These are phyloP conservation scores for Lycopodina hypogea DNA, from an alignment of 37 sponge, comb jelly and placozoan species.

Conservation along the genomic window DNA sequence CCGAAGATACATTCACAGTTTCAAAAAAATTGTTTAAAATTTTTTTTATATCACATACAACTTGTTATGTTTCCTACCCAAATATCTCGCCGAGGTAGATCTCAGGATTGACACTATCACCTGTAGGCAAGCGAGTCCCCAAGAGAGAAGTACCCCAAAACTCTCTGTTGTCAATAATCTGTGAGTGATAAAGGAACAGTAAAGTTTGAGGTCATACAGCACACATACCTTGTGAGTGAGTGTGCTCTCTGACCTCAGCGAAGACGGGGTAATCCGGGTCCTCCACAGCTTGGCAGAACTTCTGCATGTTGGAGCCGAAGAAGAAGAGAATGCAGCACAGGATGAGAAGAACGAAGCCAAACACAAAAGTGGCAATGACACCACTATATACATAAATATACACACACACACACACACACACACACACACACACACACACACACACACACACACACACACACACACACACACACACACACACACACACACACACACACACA, in stretches of 20 bases:
- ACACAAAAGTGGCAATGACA: constrained; percentile 47
- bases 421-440: too few relatives aligned
- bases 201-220: too few relatives aligned
- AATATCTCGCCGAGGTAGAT: constrained; percentile 11
- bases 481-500: too few relatives aligned
- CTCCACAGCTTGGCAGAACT: constrained; percentile 58
- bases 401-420: too few relatives aligned
- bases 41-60: too few relatives aligned
- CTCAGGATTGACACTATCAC: background rate
- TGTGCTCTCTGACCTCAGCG: constrained; percentile 8
- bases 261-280: constrained; percentile 44
- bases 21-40: too few relatives aligned
- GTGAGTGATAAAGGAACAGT: background rate
- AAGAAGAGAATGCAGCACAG: constrained; percentile 58
- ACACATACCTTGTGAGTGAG: too few relatives aligned
- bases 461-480: too few relatives aligned
- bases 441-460: too few relatives aligned
- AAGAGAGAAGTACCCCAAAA: constrained; percentile 41
- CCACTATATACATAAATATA: constrained; percentile 24
- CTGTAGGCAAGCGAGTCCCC: constrained; percentile 2
- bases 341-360: constrained; percentile 56
- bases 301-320: constrained; percentile 46
- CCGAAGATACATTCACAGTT: too few relatives aligned
- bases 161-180: constrained; percentile 49
- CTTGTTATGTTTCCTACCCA: constrained; percentile 6